These are phyloP conservation scores for Phanerotoma sp. DNA, from an alignment of 2,888 invertebrate species.

Conservation along the genomic window DNA sequence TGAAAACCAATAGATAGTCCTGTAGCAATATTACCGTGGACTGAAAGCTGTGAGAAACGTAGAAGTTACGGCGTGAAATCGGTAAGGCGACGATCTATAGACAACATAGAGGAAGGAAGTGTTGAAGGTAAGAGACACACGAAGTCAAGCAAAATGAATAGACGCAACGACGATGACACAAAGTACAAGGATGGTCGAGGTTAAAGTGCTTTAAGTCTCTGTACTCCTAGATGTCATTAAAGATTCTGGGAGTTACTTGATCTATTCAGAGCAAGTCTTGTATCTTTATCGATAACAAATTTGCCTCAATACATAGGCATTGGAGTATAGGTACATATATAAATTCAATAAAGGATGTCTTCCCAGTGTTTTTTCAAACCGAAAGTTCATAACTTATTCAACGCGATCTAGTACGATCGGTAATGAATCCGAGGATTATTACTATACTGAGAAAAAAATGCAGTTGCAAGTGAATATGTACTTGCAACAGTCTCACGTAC, in stretches of 20 bases:
- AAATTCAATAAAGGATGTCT: no score
- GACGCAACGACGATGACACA: constrained; percentile 4
- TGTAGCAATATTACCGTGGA: not conserved
- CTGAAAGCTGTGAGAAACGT: not conserved
- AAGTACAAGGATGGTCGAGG: constrained; percentile 12
- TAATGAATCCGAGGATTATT: no score
- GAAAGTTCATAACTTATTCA: no score
- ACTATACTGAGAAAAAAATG: no score
- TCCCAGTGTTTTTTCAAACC: no score
- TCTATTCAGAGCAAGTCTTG: constrained; percentile 10
- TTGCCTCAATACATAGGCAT: no score
- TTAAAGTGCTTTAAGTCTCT: constrained; percentile 12
- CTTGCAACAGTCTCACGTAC: no score
- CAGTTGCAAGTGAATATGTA: no score
- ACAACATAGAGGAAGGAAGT: not conserved
- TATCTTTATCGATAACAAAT: not conserved
- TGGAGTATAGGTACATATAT: no score
- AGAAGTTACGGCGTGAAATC: constrained; percentile 17
- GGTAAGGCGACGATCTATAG: not conserved
- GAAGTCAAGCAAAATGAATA: constrained; percentile 11
- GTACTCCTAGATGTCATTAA: constrained; percentile 13
- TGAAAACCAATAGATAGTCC: constrained; percentile 46
- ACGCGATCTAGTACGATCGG: no score
- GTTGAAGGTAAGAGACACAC: constrained; percentile 3
- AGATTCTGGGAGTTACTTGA: constrained; percentile 6